Conservation (phyloP, 2,888 invertebrate genomes). For the Amphimallon solstitiale region DNA sequence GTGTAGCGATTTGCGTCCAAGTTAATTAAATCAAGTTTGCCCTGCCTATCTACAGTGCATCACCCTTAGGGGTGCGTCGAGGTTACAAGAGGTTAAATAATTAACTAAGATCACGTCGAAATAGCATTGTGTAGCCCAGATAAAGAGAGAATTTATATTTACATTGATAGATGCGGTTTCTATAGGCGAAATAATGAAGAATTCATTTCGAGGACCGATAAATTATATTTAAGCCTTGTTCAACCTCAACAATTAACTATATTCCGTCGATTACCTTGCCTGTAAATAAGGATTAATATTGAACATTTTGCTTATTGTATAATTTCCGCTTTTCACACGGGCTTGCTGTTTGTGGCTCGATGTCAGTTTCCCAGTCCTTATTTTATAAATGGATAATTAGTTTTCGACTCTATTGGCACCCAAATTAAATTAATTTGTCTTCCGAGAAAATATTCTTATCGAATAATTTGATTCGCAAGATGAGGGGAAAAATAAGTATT, state of each 20-base stretch:
- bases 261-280: conserved; percentile 1
- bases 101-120: conserved; percentile 37
- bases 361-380: conserved; percentile 4
- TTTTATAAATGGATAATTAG: conserved; percentile 21
- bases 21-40: conserved; percentile 45
- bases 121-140: not conserved
- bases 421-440: conserved; percentile 13
- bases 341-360: conserved; percentile 9
- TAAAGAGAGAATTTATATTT: conserved; percentile 22
- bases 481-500: conserved; percentile 1
- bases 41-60: conserved; percentile 40
- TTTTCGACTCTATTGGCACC: not conserved
- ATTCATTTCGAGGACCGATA: conserved; percentile 15
- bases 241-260: conserved; percentile 11
- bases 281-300: conserved; percentile 20
- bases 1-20: conserved; percentile 31
- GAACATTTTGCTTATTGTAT: conserved; percentile 19
- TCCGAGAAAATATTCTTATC: conserved; percentile 4
- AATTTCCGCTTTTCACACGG: not conserved
- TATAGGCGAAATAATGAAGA: not conserved
- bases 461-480: not conserved
- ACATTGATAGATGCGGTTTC: conserved; percentile 4
- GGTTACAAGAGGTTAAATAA: conserved; percentile 42
- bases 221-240: conserved; percentile 22
- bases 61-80: conserved; percentile 38